Conservation (phyloP, 2,797 vertebrate genomes). For the Sebastes reedi region DNA sequence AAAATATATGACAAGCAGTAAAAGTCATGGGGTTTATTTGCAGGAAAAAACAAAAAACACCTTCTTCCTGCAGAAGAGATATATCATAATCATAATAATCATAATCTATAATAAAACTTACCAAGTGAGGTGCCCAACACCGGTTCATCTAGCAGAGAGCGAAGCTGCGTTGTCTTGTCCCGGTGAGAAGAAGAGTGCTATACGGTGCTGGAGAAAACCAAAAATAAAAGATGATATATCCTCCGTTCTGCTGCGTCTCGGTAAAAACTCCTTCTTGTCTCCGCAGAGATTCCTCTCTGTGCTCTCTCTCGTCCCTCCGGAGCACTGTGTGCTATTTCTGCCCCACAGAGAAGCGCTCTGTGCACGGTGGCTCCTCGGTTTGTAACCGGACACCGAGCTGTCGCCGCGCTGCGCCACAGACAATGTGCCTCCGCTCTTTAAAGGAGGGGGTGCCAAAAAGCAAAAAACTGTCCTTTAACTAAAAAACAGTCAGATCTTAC, state of each 20-base stretch:
- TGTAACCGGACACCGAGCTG: slow-evolving; percentile 79
- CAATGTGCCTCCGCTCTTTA: slow-evolving; percentile 56
- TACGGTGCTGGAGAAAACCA: slow-evolving; percentile 4
- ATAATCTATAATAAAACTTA: slow-evolving; percentile 55
- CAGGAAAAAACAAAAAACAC: background rate
- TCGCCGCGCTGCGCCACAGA: slow-evolving; percentile 76
- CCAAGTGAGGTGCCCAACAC: slow-evolving; percentile 78
- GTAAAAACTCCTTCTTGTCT: slow-evolving; percentile 49
- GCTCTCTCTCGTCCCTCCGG: slow-evolving; percentile 48
- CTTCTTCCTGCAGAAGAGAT: background rate
- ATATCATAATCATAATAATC: background rate
- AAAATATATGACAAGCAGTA: background rate
- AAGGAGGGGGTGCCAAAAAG: slow-evolving; percentile 4
- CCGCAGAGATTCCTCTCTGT: slow-evolving; percentile 49
- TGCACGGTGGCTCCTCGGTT: slow-evolving; percentile 62
- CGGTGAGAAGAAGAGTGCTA: slow-evolving; percentile 51
- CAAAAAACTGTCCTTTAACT: slow-evolving; percentile 48
- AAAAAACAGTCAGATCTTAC: background rate
- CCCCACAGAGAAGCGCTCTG: slow-evolving; percentile 56
- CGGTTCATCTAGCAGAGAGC: slow-evolving; percentile 77
- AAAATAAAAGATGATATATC: slow-evolving; percentile 68
- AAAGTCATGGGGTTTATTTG: background rate
- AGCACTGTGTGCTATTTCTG: slow-evolving; percentile 59
- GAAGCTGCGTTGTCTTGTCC: slow-evolving; percentile 63
- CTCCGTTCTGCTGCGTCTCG: slow-evolving; percentile 51